Evolutionary conservation across 2,797 vertebrate species (phyloP).

Genomic region (Rhinogobio ventralis): DNA sequence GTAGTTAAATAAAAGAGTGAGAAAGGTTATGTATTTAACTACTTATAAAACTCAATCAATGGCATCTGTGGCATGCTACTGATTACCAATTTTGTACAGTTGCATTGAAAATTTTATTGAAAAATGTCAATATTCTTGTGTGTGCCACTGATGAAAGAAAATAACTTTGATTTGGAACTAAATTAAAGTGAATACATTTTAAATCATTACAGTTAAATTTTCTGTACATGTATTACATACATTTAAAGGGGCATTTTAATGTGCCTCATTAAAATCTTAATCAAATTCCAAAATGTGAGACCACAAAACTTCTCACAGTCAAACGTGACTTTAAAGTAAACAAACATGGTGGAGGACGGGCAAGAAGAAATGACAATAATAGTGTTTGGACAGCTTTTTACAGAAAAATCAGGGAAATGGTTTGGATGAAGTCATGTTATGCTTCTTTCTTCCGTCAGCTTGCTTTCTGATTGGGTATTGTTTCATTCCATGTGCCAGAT

Average conservation of each 20-base stretch:
- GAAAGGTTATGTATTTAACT: neutral
- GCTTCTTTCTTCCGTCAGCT: neutral
- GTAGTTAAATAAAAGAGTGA: neutral
- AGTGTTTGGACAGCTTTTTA: too few relatives aligned
- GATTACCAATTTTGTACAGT: neutral
- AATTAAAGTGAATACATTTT: neutral
- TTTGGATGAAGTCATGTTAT: neutral
- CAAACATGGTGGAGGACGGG: too few relatives aligned
- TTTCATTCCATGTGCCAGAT: too few relatives aligned
- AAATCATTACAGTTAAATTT: neutral
- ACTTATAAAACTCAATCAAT: neutral
- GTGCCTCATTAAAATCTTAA: too few relatives aligned
- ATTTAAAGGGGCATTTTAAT: neutral
- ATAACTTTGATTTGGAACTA: neutral
- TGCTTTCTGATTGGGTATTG: too few relatives aligned
- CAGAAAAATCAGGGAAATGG: too few relatives aligned
- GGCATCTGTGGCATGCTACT: neutral
- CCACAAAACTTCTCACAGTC: too few relatives aligned
- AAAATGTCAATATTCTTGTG: neutral
- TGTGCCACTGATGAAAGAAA: neutral
- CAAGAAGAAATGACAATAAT: too few relatives aligned
- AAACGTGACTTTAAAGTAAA: too few relatives aligned
- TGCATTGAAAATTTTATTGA: neutral
- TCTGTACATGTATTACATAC: neutral
- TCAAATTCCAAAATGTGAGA: too few relatives aligned